A percentile compares a stretch with the other conserved stretches of the same genome.
phyloP scores from a whole-genome alignment of 1,140 invertebrate genomes.

The Hermetia illucens region DNA sequence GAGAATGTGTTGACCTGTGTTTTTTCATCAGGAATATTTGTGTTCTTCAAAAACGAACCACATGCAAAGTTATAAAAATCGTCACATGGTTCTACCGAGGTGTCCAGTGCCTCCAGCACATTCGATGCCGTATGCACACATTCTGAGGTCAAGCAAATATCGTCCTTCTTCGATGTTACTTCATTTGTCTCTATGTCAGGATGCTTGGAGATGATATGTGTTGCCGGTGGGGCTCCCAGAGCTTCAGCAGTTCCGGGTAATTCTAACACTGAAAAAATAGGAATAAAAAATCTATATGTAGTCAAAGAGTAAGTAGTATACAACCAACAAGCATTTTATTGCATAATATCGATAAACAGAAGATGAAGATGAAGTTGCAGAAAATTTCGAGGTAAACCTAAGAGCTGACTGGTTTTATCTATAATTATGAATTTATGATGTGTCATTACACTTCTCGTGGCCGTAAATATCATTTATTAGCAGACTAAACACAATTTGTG shows the following conservation, averaged over 20 bases:
- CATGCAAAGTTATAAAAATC: slow-evolving; percentile 80
- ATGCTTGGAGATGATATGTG: not conserved
- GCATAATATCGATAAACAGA: no score
- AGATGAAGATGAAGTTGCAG: no score
- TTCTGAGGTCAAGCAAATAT: slow-evolving; percentile 43
- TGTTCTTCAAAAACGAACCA: slow-evolving; percentile 55
- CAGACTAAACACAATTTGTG: no score
- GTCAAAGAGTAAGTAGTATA: no score
- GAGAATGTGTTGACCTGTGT: slow-evolving; percentile 67
- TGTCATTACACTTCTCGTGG: no score
- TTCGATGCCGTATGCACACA: slow-evolving; percentile 59
- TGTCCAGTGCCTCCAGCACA: slow-evolving; percentile 57
- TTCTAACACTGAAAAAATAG: not conserved
- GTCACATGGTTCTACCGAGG: slow-evolving; percentile 66
- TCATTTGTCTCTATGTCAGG: no score
- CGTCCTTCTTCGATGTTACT: slow-evolving; percentile 1
- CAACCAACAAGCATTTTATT: no score
- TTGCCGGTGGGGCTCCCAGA: not conserved
- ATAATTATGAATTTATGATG: no score
- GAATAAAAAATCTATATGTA: no score
- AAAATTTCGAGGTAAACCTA: no score
- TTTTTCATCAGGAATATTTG: slow-evolving; percentile 68
- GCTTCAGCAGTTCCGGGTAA: not conserved
- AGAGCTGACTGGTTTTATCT: no score
- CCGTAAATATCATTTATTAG: no score